These are phyloP conservation scores for Pseudobourletiella spinata DNA, from an alignment of 1,140 invertebrate genomes.

Conservation along the genomic window DNA sequence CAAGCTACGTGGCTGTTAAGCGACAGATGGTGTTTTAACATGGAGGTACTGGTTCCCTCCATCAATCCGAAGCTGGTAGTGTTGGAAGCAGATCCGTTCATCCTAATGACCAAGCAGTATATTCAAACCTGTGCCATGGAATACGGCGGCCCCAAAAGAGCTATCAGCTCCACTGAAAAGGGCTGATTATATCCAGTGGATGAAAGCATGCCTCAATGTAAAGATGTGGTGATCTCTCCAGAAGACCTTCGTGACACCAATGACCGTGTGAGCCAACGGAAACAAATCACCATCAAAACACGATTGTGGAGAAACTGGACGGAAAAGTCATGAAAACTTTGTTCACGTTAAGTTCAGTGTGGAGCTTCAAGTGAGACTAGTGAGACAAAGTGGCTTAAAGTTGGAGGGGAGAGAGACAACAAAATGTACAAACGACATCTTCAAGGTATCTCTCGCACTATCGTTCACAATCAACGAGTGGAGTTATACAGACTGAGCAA, in stretches of 20 bases:
- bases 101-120: neutral
- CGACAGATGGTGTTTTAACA: neutral
- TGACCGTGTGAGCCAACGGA: neutral
- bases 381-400: too few relatives aligned
- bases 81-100: conserved; percentile 20
- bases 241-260: neutral
- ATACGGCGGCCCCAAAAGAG: conserved; percentile 13
- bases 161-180: conserved; percentile 5
- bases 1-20: neutral
- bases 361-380: too few relatives aligned
- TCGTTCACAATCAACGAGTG: too few relatives aligned
- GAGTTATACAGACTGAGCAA: too few relatives aligned
- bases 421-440: too few relatives aligned
- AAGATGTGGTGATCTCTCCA: neutral
- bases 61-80: conserved; percentile 6
- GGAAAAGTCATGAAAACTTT: too few relatives aligned
- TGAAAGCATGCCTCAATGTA: too few relatives aligned
- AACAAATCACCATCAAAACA: too few relatives aligned
- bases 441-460: too few relatives aligned
- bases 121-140: conserved; percentile 14
- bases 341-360: too few relatives aligned
- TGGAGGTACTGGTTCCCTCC: conserved; percentile 9
- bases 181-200: conserved; percentile 12
- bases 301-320: neutral
- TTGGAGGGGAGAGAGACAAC: too few relatives aligned